Evolutionary conservation across 2,888 invertebrate species (phyloP), one percentile per base, ranked within the genome.

Genomic region (Agonopterix heracliana): DNA sequence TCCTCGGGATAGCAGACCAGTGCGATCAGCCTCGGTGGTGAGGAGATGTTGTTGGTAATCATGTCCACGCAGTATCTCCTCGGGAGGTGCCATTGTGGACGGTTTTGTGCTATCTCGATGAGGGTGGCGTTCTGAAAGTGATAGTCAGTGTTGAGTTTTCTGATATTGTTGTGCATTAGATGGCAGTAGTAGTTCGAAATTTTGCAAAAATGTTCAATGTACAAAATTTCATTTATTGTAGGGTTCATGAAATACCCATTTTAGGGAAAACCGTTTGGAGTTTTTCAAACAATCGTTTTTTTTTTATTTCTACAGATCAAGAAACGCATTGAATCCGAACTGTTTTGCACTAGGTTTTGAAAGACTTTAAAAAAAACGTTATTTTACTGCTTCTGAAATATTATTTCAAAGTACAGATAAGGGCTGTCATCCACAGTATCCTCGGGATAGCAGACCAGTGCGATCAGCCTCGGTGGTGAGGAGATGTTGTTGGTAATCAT

Each of bases 61-160:
- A 83, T 79, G 26, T 88, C 88, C 41, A 81, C 63, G 54, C 88
- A 88, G 61, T 66, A 85, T 2, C 43, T 49, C 1, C 59, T 58
- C 0, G 80, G 66, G 0, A 47, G 36, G 53, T 83, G 79, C 79
- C 74, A 80, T 50, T 74, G 77, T 1, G 57, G 56, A 0, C 64
- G 66, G 0, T 65, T 69, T 0, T 51, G 3, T 0, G 73, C 56
- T 12, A 78, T 61, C 56, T 85, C 81, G 43, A 72, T 66, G 2
- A 88, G 60, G 0, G 78, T 81, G 1, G 80, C 88, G 57, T 88
- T 79, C 88, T 88, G 63, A 1, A 74, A 77, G 40, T 53, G 58
- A 12, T 2, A 26, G 5, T 26, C 26, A 7, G 26, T 5, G 26
- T 26, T 26, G 2, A 26, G 26, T 13, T 10, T 42, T 42, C n/a